Evolutionary conservation across 2,113 vertebrate genomes (phyloP).

Genomic region (Cettia cetti): DNA sequence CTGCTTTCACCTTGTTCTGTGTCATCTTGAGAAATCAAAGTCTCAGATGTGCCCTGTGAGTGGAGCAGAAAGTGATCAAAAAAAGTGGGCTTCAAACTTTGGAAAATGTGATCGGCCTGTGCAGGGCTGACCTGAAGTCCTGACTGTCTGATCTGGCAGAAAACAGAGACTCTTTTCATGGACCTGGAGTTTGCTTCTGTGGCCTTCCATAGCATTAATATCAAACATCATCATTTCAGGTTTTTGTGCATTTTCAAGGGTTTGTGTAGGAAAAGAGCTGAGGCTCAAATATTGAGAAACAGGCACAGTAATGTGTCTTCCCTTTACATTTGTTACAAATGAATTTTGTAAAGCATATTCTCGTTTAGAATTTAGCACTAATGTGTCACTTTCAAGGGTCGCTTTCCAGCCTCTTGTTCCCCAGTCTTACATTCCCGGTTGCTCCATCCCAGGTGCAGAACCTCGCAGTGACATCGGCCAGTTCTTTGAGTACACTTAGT

Average conservation of each 20-base stretch:
- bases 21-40: neutral
- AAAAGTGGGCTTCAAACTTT: neutral
- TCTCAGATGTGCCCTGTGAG: neutral
- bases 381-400: neutral
- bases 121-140: neutral
- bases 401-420: neutral
- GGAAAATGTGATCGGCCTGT: accelerated
- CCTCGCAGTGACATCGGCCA: accelerated
- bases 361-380: neutral
- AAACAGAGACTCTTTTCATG: neutral
- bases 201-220: neutral
- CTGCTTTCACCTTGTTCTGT: neutral
- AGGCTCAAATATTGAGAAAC: neutral
- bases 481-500: neutral
- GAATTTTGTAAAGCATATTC: neutral
- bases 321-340: neutral
- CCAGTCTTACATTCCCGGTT: neutral
- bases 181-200: neutral
- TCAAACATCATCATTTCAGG: neutral
- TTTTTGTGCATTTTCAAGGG: neutral
- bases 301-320: neutral
- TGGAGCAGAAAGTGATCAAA: neutral
- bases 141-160: neutral
- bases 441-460: neutral
- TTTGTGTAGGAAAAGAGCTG: neutral